Evolutionary conservation across 2,113 vertebrate genomes (phyloP).

Genomic region (Donacobius atricapilla): DNA sequence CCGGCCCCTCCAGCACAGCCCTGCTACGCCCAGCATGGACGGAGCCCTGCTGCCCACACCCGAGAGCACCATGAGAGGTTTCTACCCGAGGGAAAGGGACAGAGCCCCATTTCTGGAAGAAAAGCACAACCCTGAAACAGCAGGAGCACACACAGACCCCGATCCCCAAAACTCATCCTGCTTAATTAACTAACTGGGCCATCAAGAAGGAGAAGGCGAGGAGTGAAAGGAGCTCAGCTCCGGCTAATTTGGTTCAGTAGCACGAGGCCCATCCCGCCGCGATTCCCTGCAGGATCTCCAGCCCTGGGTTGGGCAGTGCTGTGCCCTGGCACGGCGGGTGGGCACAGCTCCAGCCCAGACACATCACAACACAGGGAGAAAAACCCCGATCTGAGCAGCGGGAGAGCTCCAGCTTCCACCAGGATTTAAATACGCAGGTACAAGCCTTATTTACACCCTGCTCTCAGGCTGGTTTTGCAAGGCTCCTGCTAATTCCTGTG

Average conservation of each 20-base stretch:
- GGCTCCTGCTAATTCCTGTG: background rate
- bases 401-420: background rate
- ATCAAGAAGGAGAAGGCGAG: background rate
- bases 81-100: rapidly evolving
- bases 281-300: background rate
- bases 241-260: background rate
- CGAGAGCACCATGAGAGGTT: rapidly evolving
- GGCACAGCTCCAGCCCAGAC: background rate
- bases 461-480: background rate
- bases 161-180: background rate
- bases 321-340: rapidly evolving
- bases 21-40: rapidly evolving
- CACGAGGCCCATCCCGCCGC: background rate
- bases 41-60: rapidly evolving
- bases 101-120: background rate
- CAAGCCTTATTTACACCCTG: background rate
- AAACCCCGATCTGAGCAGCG: background rate
- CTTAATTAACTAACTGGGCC: background rate
- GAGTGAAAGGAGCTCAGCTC: background rate
- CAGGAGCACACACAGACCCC: background rate
- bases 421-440: rapidly evolving
- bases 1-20: rapidly evolving
- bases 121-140: background rate
- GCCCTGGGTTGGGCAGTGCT: background rate
- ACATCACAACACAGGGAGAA: background rate